Evolutionary conservation across 2,888 invertebrate species (phyloP).

Genomic region (Synanthedon andrenaeformis): DNA sequence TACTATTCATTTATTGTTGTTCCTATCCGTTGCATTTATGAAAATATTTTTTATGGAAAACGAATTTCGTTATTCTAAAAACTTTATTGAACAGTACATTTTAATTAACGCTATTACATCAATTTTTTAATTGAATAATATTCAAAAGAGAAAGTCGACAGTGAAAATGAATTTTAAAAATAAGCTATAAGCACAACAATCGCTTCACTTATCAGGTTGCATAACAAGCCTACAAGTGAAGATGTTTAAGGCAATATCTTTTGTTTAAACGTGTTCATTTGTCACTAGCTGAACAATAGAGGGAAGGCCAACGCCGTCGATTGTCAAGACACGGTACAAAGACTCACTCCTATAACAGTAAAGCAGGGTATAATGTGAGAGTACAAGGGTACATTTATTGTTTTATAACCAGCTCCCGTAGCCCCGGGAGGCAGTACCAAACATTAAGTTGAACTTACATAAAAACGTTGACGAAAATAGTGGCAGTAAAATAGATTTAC

Average conservation of each 20-base stretch:
- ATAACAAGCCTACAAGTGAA: not conserved
- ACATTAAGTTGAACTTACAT: conserved; percentile 36
- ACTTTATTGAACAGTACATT: no score
- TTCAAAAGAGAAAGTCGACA: no score
- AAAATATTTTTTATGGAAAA: no score
- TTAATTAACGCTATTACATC: no score
- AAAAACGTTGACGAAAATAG: conserved; percentile 23
- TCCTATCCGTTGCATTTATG: no score
- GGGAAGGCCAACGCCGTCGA: conserved; percentile 39
- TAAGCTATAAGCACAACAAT: not conserved
- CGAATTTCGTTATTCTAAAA: no score
- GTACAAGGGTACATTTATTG: conserved; percentile 57
- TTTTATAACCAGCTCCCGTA: conserved; percentile 59
- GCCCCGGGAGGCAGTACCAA: conserved; percentile 60
- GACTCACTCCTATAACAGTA: conserved; percentile 34
- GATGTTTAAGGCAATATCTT: not conserved
- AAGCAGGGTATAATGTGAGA: conserved; percentile 38
- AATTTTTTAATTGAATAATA: no score
- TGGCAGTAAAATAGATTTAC: conserved; percentile 65
- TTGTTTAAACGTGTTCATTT: conserved; percentile 52
- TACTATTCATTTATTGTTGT: no score
- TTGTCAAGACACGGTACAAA: conserved; percentile 37
- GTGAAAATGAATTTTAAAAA: no score
- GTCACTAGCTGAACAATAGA: conserved; percentile 44
- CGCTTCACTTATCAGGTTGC: not conserved